Percentiles rank a stretch among this genome's conserved stretches.
Conservation (phyloP, 2,888 invertebrate species). For the Coecobrya sp. region DNA sequence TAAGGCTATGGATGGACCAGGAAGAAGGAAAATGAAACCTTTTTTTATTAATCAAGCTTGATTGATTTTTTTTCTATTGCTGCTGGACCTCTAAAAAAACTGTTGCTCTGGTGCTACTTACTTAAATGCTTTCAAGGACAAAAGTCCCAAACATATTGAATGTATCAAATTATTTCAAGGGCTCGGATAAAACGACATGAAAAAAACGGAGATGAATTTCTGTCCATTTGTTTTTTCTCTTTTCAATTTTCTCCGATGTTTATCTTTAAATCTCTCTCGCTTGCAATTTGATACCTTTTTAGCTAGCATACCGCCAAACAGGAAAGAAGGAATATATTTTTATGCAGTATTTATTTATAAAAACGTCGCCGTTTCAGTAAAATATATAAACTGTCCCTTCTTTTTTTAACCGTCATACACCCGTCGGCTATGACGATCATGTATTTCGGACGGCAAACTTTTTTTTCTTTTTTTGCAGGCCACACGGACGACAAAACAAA, state of each 20-base stretch:
- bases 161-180: constrained; percentile 48
- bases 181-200: constrained; percentile 3
- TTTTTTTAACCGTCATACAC: not conserved
- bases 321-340: not conserved
- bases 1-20: constrained; percentile 21
- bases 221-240: not conserved
- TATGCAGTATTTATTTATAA: not conserved
- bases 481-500: not conserved
- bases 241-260: constrained; percentile 1
- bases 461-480: not conserved
- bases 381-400: not conserved
- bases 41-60: constrained; percentile 65
- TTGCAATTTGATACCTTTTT: constrained; percentile 54
- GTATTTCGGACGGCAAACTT: too few species aligned
- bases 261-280: constrained; percentile 32
- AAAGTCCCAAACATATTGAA: not conserved
- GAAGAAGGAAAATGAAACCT: constrained; percentile 38
- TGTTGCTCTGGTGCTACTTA: not conserved
- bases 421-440: not conserved
- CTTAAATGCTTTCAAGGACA: constrained; percentile 22
- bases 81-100: not conserved
- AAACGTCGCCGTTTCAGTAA: not conserved
- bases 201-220: not conserved
- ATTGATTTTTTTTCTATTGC: constrained; percentile 36
- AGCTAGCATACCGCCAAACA: not conserved